Base-by-base conservation (phyloP, 1,140 invertebrate genomes). In the Philopotamus ludificatus region DNA sequence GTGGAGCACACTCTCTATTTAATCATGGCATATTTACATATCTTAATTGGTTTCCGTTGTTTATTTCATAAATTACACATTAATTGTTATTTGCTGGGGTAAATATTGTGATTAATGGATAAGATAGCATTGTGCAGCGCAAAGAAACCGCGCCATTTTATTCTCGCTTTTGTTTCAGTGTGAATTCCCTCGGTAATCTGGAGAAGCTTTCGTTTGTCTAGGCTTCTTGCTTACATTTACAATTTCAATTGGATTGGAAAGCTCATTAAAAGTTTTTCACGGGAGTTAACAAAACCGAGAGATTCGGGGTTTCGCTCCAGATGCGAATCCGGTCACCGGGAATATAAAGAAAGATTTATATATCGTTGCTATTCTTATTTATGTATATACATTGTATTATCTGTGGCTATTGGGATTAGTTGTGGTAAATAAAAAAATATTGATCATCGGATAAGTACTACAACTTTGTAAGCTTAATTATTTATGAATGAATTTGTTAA, bases 11-110 rank as follows among this genome's bases (percentile, higher is more conserved):
- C 3, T 4, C 4, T 57, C 34, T 57, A 57, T 57, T 57, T 57
- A 57, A 42, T 42, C 54, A 57, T 10, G 16, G 16, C 39, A 57
- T 57, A 57, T 57, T 57, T 57, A 39, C 54, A 57, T 57, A 57
- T 57, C 54, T 41, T 57, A 57, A 57, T 57, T 42, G 54, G 18
- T 53, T 53, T 25, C 39, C 54, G 21, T 57, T 57, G 54, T 57
- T 57, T 57, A 42, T 42, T 39, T 15, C 3, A 10, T 2, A 42
- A 21, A 57, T 57, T 57, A 57, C 28, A 53, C 34, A 57, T 57
- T 57, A 57, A 57, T 57, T 57, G 54, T 57, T 57, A 57, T 57
- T 57, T 57, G 54, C 18, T 57, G 28, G 28, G 28, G 28, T 34
- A 34, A 34, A 34, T 34, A 34, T 34, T 34, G 28, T 34, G 28